phyloP scores from a whole-genome alignment of 2,888 invertebrate species.

The Bombylius major region DNA sequence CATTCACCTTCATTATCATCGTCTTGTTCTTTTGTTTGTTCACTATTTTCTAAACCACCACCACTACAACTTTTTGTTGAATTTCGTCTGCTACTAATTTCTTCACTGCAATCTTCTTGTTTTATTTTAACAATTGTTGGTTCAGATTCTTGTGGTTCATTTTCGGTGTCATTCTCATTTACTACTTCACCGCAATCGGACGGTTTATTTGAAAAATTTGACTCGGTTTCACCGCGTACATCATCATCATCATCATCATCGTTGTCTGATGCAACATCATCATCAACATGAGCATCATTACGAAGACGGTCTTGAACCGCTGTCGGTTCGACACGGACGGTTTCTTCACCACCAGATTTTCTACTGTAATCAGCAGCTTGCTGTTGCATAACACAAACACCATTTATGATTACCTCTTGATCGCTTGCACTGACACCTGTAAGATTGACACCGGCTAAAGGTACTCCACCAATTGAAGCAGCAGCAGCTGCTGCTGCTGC shows the following conservation, averaged over 20 bases:
- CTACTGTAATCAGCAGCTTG: slow-evolving; percentile 58
- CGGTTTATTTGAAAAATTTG: slow-evolving; percentile 8
- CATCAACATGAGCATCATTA: slow-evolving; percentile 34
- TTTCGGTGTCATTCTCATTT: slow-evolving; percentile 6
- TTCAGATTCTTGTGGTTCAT: neutral
- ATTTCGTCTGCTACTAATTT: neutral
- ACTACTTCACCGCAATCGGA: slow-evolving; percentile 5
- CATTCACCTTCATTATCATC: slow-evolving; percentile 9
- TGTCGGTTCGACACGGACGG: slow-evolving; percentile 55
- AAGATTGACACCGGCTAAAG: neutral
- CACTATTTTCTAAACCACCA: neutral
- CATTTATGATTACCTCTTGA: slow-evolving; percentile 83
- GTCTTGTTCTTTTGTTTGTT: slow-evolving; percentile 5
- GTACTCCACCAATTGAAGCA: slow-evolving; percentile 9
- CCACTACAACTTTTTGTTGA: neutral
- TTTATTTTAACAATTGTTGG: neutral
- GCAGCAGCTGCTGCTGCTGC: slow-evolving; percentile 10
- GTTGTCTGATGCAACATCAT: slow-evolving; percentile 20
- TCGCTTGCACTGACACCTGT: slow-evolving; percentile 25
- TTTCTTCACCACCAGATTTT: slow-evolving; percentile 25
- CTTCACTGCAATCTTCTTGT: slow-evolving; percentile 3
- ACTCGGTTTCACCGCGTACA: slow-evolving; percentile 16
- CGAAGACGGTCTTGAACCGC: slow-evolving; percentile 51
- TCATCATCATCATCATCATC: slow-evolving; percentile 21
- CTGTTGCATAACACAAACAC: slow-evolving; percentile 82